A percentile compares a stretch with the other conserved stretches of the same genome.
Evolutionary conservation across 53 echinoderm and acorn worm genomes (phyloP).

Genomic region (Mesocentrotus franciscanus): DNA sequence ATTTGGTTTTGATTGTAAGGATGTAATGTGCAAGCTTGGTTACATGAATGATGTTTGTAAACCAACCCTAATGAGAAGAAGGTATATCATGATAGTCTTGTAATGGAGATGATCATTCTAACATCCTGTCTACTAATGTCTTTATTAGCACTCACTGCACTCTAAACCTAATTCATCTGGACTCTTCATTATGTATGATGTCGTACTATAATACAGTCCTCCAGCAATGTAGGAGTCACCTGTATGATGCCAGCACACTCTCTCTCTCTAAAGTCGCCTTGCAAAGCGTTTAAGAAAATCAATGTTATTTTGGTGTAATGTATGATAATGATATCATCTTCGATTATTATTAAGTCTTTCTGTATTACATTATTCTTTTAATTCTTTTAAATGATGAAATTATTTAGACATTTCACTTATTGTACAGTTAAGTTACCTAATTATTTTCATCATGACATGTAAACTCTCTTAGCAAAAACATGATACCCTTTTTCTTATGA

Average conservation of each 20-base stretch:
- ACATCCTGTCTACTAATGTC: background rate
- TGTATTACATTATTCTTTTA: too few relatives aligned
- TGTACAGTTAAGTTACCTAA: too few relatives aligned
- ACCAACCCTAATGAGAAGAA: background rate
- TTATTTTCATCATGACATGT: too few relatives aligned
- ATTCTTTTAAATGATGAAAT: too few relatives aligned
- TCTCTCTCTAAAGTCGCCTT: too few relatives aligned
- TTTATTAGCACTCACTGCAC: conserved; percentile 32
- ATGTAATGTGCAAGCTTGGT: background rate
- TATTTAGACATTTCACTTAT: too few relatives aligned
- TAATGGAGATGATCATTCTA: conserved; percentile 23
- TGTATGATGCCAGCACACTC: background rate
- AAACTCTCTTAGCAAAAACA: too few relatives aligned
- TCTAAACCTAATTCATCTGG: conserved; percentile 14
- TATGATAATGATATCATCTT: too few relatives aligned
- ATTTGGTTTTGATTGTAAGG: background rate
- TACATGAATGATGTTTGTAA: background rate
- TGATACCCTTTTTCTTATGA: too few relatives aligned
- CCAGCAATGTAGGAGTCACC: background rate
- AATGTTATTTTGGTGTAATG: too few relatives aligned
- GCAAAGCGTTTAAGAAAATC: background rate
- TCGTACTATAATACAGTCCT: background rate
- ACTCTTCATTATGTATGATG: background rate
- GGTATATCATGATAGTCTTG: background rate
- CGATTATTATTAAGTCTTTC: too few relatives aligned